Evolutionary conservation across 2,113 vertebrate genomes (phyloP).

Genomic region (Coregonus clupeaformis): DNA sequence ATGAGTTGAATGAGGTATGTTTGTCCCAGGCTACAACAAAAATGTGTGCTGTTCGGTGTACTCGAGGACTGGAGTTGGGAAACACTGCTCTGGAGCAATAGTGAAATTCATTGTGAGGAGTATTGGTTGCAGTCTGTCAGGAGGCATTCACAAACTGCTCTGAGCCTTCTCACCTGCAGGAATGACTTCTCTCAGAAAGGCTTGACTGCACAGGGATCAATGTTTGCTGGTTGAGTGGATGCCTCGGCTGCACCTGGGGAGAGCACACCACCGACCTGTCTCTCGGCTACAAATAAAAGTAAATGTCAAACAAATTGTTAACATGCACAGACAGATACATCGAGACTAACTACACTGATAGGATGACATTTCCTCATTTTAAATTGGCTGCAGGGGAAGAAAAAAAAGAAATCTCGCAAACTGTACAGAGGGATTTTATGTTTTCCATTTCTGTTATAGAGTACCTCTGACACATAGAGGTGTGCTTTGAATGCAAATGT

Average conservation of each 20-base stretch:
- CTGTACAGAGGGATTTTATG: neutral
- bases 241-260: conserved; percentile 8
- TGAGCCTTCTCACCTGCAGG: neutral
- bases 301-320: conserved; percentile 33
- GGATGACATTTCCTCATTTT: conserved; percentile 17
- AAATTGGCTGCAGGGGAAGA: neutral
- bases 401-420: neutral
- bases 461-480: neutral
- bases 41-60: no score
- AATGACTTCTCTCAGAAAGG: neutral
- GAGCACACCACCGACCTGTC: neutral
- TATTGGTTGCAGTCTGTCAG: neutral
- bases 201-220: conserved; percentile 1
- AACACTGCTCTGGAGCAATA: no score
- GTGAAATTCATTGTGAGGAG: neutral
- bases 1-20: no score
- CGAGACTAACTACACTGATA: conserved; percentile 19
- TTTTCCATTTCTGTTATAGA: neutral
- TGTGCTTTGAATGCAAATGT: neutral
- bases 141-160: neutral
- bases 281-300: conserved; percentile 18
- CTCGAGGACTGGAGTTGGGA: no score
- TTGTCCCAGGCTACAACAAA: no score
- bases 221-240: conserved; percentile 14
- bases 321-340: conserved; percentile 19